Evolutionary conservation across 2,888 invertebrate genomes (phyloP).

Genomic region (Erynnis tages): DNA sequence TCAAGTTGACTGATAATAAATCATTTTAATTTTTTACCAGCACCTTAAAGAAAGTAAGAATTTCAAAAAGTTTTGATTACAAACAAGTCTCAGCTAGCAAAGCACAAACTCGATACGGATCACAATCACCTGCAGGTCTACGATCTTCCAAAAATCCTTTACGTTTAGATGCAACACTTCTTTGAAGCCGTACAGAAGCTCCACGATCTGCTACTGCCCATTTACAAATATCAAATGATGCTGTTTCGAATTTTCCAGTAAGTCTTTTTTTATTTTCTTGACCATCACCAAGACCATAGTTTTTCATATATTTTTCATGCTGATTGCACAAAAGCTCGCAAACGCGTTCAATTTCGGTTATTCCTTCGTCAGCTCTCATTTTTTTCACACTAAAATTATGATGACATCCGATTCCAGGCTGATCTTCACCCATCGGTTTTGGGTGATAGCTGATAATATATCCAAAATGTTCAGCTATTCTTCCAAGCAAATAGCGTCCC

Average conservation of each 20-base stretch:
- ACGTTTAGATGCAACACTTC: slow-evolving; percentile 90
- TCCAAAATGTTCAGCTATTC: slow-evolving; percentile 93
- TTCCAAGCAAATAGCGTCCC: slow-evolving; percentile 89
- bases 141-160: slow-evolving; percentile 97
- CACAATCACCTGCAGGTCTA: slow-evolving; percentile 94
- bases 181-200: slow-evolving; percentile 95
- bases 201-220: slow-evolving; percentile 94
- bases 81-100: slow-evolving; percentile 70
- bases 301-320: slow-evolving; percentile 88
- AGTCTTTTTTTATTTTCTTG: slow-evolving; percentile 96
- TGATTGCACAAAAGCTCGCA: slow-evolving; percentile 85
- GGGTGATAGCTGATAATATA: slow-evolving; percentile 85
- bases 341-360: slow-evolving; percentile 90
- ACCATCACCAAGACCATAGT: slow-evolving; percentile 92
- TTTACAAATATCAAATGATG: slow-evolving; percentile 93
- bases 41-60: not conserved
- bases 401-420: slow-evolving; percentile 93
- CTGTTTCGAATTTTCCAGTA: slow-evolving; percentile 96
- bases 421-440: slow-evolving; percentile 90
- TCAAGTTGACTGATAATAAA: not conserved
- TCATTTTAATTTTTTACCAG: not conserved
- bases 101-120: slow-evolving; percentile 86
- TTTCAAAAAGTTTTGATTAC: not conserved
- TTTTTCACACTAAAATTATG: slow-evolving; percentile 93
- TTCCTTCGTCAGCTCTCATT: slow-evolving; percentile 90